phyloP scores from a whole-genome alignment of 2,888 invertebrate genomes.

The Lysandra bellargus region DNA sequence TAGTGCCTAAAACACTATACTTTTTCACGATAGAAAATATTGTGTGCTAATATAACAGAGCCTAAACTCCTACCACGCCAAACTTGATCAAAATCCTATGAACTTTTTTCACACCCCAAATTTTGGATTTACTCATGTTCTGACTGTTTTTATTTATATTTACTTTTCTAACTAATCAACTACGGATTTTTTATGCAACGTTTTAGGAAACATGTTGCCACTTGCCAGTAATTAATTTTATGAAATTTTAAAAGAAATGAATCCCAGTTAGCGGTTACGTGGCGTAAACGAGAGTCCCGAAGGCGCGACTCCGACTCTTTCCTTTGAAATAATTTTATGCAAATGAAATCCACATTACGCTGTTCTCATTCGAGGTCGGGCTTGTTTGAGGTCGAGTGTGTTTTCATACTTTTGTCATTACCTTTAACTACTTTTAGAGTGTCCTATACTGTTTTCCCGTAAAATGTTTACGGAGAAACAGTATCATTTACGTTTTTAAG shows the following conservation, averaged over 20 bases:
- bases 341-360: conserved; percentile 76
- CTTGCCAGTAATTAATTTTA: conserved; percentile 39
- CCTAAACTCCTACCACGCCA: not conserved
- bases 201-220: not conserved
- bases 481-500: too few species aligned
- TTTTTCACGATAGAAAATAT: too few species aligned
- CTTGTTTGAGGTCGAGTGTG: conserved; percentile 58
- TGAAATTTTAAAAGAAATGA: conserved; percentile 61
- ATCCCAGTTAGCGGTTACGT: conserved; percentile 61
- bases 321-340: conserved; percentile 71
- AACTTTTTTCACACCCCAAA: too few species aligned
- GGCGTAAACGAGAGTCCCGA: conserved; percentile 61
- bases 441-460: conserved; percentile 53
- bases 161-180: too few species aligned
- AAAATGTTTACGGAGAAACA: not conserved
- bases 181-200: too few species aligned
- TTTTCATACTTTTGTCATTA: conserved; percentile 70
- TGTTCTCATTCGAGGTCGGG: conserved; percentile 59
- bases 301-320: conserved; percentile 57
- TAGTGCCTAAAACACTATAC: too few species aligned
- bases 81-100: too few species aligned
- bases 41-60: not conserved
- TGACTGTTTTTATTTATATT: too few species aligned
- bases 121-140: too few species aligned
- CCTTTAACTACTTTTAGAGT: conserved; percentile 56